phyloP scores from a whole-genome alignment of 2,888 invertebrate species.

The Criorhina ranunculi region DNA sequence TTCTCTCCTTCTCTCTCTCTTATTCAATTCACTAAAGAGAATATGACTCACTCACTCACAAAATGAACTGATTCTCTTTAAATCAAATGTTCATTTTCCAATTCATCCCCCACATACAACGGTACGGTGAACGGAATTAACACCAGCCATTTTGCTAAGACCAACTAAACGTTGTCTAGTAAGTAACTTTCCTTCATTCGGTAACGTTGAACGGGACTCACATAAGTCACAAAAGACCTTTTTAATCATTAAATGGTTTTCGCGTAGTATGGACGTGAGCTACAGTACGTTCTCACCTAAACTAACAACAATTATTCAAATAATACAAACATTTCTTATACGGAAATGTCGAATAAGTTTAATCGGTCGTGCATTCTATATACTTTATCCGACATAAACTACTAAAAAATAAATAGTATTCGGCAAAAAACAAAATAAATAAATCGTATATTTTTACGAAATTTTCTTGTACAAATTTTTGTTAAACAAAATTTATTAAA shows the following conservation, averaged over 20 bases:
- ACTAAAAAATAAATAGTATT: slow-evolving; percentile 32
- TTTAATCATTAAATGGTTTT: slow-evolving; percentile 79
- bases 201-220: slow-evolving; percentile 40
- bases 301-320: slow-evolving; percentile 53
- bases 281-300: slow-evolving; percentile 55
- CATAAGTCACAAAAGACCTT: slow-evolving; percentile 59
- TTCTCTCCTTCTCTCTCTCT: too few species aligned
- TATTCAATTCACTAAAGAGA: too few species aligned
- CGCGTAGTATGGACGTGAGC: slow-evolving; percentile 78
- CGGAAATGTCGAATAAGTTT: slow-evolving; percentile 72
- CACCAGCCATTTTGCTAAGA: not conserved
- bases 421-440: slow-evolving; percentile 11
- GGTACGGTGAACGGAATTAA: not conserved
- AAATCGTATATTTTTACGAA: too few species aligned
- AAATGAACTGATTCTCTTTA: too few species aligned
- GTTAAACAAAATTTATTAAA: too few species aligned
- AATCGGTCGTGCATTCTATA: slow-evolving; percentile 66
- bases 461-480: too few species aligned
- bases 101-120: too few species aligned
- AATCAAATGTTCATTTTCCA: too few species aligned
- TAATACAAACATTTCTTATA: slow-evolving; percentile 61
- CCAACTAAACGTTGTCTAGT: not conserved
- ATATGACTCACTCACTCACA: too few species aligned
- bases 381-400: slow-evolving; percentile 72
- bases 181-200: slow-evolving; percentile 66